phyloP scores from a whole-genome alignment of 1,140 invertebrate species.

The Pissodes strobi region DNA sequence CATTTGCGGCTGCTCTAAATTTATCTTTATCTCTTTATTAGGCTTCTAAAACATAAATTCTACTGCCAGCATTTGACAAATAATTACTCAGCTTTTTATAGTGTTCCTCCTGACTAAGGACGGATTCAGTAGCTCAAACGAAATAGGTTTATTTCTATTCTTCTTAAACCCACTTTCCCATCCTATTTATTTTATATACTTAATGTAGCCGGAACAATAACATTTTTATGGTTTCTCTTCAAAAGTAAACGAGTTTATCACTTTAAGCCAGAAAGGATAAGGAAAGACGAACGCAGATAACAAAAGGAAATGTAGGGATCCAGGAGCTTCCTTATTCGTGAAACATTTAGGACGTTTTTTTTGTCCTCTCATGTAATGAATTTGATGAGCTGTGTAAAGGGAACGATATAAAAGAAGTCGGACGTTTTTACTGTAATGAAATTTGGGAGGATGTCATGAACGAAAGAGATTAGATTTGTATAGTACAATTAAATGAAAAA shows the following conservation, averaged over 20 bases:
- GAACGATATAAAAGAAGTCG: no score
- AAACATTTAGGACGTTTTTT: not conserved
- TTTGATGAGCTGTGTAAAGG: not conserved
- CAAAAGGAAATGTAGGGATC: constrained; percentile 1
- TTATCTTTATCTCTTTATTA: no score
- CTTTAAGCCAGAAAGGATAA: constrained; percentile 9
- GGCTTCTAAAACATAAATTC: no score
- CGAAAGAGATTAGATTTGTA: not conserved
- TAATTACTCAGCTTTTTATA: no score
- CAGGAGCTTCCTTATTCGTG: not conserved
- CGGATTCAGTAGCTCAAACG: no score
- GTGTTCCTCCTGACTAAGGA: no score
- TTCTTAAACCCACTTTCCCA: not conserved
- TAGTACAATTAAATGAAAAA: no score
- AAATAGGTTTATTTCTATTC: no score
- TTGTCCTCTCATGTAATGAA: not conserved
- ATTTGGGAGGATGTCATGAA: constrained; percentile 4
- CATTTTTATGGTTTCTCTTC: constrained; percentile 16
- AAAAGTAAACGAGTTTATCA: constrained; percentile 24
- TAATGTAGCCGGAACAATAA: constrained; percentile 19
- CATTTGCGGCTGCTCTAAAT: no score
- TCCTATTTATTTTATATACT: constrained; percentile 15
- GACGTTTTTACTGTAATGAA: no score
- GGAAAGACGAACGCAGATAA: constrained; percentile 11
- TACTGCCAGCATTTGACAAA: no score